Conservation (phyloP, 2,797 vertebrate genomes). For the Parotocinclus haroldoi region DNA sequence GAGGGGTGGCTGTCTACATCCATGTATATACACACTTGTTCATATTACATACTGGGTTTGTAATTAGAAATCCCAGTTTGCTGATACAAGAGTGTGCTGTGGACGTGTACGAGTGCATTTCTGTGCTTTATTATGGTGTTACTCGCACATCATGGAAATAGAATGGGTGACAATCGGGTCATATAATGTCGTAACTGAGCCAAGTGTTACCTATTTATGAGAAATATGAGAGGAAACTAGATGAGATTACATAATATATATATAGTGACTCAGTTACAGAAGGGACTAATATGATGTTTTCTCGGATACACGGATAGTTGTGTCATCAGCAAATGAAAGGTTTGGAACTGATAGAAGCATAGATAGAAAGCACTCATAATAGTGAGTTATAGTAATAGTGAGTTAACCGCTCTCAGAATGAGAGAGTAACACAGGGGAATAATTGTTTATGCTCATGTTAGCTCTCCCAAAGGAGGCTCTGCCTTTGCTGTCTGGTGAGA, state of each 20-base stretch:
- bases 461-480: slow-evolving; percentile 3
- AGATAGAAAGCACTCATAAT: slow-evolving; percentile 19
- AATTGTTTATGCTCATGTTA: background rate
- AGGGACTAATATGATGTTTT: background rate
- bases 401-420: slow-evolving; percentile 10
- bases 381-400: slow-evolving; percentile 17
- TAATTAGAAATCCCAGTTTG: slow-evolving; percentile 27
- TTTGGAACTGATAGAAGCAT: background rate
- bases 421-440: slow-evolving; percentile 6
- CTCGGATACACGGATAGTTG: background rate
- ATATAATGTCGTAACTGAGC: background rate
- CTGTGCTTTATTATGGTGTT: slow-evolving; percentile 23
- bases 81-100: background rate
- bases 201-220: slow-evolving; percentile 3
- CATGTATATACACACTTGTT: background rate
- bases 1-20: too few relatives aligned
- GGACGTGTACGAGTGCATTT: background rate
- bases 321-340: background rate
- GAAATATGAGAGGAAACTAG: background rate
- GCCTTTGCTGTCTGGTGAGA: slow-evolving; percentile 1
- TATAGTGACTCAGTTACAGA: background rate
- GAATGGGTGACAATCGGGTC: slow-evolving; percentile 5
- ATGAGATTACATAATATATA: slow-evolving; percentile 6
- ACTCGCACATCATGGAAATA: slow-evolving; percentile 6
- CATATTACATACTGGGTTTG: slow-evolving; percentile 23